Percentiles rank a stretch among this genome's conserved stretches.
Evolutionary conservation across 1,140 invertebrate species (phyloP).

Genomic region (Lepidurus couesii): DNA sequence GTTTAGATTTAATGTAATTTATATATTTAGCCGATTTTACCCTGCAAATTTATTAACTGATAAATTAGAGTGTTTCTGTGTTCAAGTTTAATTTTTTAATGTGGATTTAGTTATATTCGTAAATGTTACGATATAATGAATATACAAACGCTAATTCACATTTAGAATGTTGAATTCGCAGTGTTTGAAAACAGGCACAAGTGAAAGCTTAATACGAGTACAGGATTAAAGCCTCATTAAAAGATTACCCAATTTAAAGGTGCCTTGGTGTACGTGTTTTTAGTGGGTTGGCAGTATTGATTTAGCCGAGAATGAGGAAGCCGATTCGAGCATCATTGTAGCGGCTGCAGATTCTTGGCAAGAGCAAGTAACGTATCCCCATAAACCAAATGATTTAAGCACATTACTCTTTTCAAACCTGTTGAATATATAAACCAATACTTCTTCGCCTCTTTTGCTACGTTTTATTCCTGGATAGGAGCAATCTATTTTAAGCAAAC

Average conservation of each 20-base stretch:
- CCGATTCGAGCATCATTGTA: slow-evolving; percentile 84
- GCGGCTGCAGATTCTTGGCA: slow-evolving; percentile 65
- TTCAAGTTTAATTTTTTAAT: too few species aligned
- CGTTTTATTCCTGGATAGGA: slow-evolving; percentile 23
- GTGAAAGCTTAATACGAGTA: slow-evolving; percentile 9
- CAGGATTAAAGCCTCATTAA: neutral
- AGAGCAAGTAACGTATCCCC: slow-evolving; percentile 59
- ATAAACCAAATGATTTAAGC: neutral
- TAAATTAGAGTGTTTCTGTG: too few species aligned
- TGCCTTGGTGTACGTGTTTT: slow-evolving; percentile 41
- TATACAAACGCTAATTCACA: too few species aligned
- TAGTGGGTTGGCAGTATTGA: slow-evolving; percentile 95
- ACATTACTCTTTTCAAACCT: neutral
- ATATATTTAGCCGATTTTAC: too few species aligned
- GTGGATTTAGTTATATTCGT: too few species aligned
- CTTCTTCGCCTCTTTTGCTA: neutral
- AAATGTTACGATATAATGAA: too few species aligned
- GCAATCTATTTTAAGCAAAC: slow-evolving; percentile 38
- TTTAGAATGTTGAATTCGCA: too few species aligned
- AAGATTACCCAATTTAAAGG: slow-evolving; percentile 10
- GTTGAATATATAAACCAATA: neutral
- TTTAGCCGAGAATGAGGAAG: slow-evolving; percentile 76
- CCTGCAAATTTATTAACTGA: too few species aligned
- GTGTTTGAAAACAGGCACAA: too few species aligned
- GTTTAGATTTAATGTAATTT: too few species aligned